phyloP scores from a whole-genome alignment of 2,797 vertebrate genomes.

The Zonotrichia albicollis region DNA sequence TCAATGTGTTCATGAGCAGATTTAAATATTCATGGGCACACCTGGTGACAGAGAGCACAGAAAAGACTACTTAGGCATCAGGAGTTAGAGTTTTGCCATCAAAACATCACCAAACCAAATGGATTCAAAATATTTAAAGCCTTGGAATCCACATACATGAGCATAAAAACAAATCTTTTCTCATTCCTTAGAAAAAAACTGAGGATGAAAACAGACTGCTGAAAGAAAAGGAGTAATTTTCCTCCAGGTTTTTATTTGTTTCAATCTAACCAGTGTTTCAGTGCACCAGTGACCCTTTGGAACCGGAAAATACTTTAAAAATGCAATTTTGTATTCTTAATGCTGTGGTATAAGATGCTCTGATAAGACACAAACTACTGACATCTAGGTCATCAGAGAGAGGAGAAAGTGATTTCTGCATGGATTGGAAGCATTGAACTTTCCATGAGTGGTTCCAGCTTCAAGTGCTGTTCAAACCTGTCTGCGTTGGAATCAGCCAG shows the following conservation, averaged over 20 bases:
- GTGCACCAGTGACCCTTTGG: fast-evolving
- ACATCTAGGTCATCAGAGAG: not conserved
- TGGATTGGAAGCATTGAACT: not conserved
- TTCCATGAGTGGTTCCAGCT: slow-evolving; percentile 27
- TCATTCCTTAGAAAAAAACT: not conserved
- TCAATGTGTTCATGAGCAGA: not conserved
- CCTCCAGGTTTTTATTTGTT: not conserved
- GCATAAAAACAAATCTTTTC: not conserved
- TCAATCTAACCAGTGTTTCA: not conserved
- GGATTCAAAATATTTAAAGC: not conserved
- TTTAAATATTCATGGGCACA: not conserved
- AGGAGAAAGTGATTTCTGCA: slow-evolving; percentile 1
- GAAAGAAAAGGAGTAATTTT: not conserved
- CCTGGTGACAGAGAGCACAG: not conserved
- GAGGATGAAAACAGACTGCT: not conserved
- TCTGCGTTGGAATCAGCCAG: not conserved
- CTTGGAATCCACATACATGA: not conserved
- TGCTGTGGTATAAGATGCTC: not conserved
- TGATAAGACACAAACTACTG: not conserved
- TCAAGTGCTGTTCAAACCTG: not conserved
- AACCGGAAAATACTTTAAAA: not conserved
- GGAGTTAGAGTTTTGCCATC: not conserved
- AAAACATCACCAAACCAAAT: not conserved
- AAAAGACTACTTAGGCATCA: not conserved
- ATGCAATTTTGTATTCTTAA: not conserved